These are phyloP conservation scores for Stegostoma tigrinum DNA, from an alignment of 2,113 vertebrate genomes.

Conservation along the genomic window DNA sequence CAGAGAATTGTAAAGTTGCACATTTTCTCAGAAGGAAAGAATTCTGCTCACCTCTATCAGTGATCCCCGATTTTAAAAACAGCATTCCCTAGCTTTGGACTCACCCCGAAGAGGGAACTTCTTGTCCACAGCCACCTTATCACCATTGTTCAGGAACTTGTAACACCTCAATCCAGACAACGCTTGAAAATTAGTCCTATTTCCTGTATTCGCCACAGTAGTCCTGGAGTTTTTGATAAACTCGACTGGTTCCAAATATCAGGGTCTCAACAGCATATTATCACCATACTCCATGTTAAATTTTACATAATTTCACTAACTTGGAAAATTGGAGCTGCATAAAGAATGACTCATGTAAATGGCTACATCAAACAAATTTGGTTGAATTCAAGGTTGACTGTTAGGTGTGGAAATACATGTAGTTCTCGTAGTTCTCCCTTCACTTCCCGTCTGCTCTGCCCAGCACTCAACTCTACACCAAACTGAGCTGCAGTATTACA, in stretches of 20 bases:
- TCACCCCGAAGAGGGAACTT: too few relatives aligned
- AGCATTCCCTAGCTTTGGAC: too few relatives aligned
- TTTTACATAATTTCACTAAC: neutral
- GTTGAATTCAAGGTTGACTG: neutral
- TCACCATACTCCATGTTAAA: neutral
- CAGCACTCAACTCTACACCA: neutral
- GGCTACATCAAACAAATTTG: neutral
- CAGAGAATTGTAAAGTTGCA: too few relatives aligned
- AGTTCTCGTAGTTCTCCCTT: neutral
- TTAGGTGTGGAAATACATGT: neutral
- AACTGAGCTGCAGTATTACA: neutral
- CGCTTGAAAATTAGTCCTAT: neutral
- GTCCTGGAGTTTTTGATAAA: neutral
- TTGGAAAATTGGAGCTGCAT: neutral
- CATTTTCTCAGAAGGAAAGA: too few relatives aligned
- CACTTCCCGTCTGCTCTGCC: neutral
- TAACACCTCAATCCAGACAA: too few relatives aligned
- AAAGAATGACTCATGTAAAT: neutral
- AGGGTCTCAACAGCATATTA: neutral
- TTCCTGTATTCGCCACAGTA: neutral
- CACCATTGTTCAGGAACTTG: too few relatives aligned
- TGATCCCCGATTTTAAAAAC: too few relatives aligned
- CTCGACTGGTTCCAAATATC: neutral
- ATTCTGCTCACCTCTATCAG: too few relatives aligned
- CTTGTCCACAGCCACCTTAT: too few relatives aligned